Percentiles rank a stretch among this genome's conserved stretches.
These are phyloP conservation scores for Hymenopus coronatus DNA, from an alignment of 2,888 invertebrate genomes.

Conservation along the genomic window DNA sequence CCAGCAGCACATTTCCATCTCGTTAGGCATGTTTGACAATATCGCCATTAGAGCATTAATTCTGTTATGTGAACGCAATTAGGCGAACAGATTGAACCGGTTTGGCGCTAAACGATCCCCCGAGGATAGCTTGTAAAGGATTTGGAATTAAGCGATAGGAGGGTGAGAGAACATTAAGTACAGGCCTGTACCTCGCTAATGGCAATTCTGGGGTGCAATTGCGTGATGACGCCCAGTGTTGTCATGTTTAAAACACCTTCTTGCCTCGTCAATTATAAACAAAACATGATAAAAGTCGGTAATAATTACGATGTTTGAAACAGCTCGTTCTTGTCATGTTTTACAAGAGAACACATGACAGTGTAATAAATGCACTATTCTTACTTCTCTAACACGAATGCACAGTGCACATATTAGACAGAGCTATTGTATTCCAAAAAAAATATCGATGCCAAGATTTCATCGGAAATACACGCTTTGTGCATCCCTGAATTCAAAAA, in stretches of 20 bases:
- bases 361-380: too few relatives aligned
- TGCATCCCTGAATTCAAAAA: too few relatives aligned
- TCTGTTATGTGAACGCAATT: not conserved
- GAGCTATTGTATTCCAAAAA: too few relatives aligned
- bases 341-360: too few relatives aligned
- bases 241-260: not conserved
- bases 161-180: not conserved
- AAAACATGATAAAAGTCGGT: too few relatives aligned
- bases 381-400: too few relatives aligned
- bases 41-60: not conserved
- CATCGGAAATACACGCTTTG: too few relatives aligned
- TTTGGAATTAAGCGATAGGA: not conserved
- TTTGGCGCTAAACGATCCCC: not conserved
- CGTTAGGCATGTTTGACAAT: not conserved
- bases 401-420: too few relatives aligned
- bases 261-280: too few relatives aligned
- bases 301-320: too few relatives aligned
- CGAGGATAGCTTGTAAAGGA: not conserved
- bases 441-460: too few relatives aligned
- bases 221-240: not conserved
- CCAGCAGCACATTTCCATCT: not conserved
- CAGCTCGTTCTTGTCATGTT: too few relatives aligned
- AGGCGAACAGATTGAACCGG: not conserved
- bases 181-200: not conserved
- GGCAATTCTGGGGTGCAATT: not conserved